Evolutionary conservation across 2,888 invertebrate genomes (phyloP).

Genomic region (Mesorhabditis spiculigera): DNA sequence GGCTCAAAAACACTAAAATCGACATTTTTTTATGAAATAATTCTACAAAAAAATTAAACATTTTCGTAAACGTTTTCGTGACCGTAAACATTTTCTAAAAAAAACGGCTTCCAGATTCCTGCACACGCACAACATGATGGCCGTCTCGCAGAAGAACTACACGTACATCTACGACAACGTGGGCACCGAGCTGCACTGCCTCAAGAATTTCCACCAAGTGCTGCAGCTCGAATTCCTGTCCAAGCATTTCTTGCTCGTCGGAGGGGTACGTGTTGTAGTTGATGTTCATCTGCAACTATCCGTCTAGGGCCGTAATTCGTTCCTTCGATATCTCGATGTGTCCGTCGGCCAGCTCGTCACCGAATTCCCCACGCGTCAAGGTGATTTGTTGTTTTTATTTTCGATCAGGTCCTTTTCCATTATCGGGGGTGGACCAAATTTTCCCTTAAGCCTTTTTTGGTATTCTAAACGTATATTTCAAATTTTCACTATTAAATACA

Average conservation of each 20-base stretch:
- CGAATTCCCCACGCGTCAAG: constrained; percentile 74
- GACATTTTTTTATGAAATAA: constrained; percentile 8
- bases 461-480: no score
- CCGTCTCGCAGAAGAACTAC: constrained; percentile 84
- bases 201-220: constrained; percentile 76
- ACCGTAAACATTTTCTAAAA: not conserved
- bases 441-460: no score
- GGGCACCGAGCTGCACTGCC: constrained; percentile 79
- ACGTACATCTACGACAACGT: constrained; percentile 92
- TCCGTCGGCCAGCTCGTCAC: constrained; percentile 85
- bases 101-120: constrained; percentile 67
- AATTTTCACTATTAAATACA: no score
- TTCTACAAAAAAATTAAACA: not conserved
- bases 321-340: constrained; percentile 85
- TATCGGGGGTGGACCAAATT: no score
- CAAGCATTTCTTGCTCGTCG: constrained; percentile 88
- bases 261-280: constrained; percentile 67
- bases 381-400: constrained; percentile 59
- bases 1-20: not conserved
- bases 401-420: no score
- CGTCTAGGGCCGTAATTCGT: constrained; percentile 59
- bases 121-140: constrained; percentile 93
- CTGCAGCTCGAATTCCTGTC: constrained; percentile 84
- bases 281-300: not conserved
- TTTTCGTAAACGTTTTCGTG: no score